Evolutionary conservation across 2,113 vertebrate species (phyloP), one percentile per base, ranked within the genome.

Genomic region (Dermatemys mawii): DNA sequence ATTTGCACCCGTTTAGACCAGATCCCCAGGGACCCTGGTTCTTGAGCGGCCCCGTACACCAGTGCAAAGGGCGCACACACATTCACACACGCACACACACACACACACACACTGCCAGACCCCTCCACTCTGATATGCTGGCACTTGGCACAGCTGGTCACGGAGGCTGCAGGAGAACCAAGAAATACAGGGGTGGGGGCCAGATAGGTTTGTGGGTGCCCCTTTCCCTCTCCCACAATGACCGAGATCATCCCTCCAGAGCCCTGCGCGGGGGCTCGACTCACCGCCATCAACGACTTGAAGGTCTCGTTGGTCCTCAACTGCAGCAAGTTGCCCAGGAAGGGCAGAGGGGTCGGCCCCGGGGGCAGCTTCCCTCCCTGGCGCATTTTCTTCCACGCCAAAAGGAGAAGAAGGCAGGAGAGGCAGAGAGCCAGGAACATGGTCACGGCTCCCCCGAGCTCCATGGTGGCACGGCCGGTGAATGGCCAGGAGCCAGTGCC

Each of bases 261-360:
- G 29, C 41, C 46, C 12, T 5, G 11, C 19, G 17, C 5, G 12
- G 22, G 26, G 13, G 63, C n/a, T 11, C 38, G 5, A 95, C 97
- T 96, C 50, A 98, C 98, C 95, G 96, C 97, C 93, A 98, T 73
- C 55, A 98, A 86, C 63, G 97, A 97, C 32, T 95, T 95, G 53
- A 94, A 97, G 38, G 87, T 70, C n/a, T 81, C 84, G n/a, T 92
- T 75, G 0, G 83, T 88, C 5, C 88, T 87, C 13, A 98, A 41
- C 38, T 98, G 96, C 26, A 98, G 83, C 53, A 97, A 35, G 57
- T 97, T 98, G 19, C 98, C 97, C 41, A 98, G n/a, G 70, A 98
- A 93, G 10, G 97, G 98, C 49, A 98, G 93, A 0, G 97, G 97
- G 27, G 92, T 92, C 19, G 97, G 97, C 3, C 97, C 97, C 1